Base-by-base conservation (phyloP, 2,888 invertebrate species). In the Eupelmus urozonus region DNA sequence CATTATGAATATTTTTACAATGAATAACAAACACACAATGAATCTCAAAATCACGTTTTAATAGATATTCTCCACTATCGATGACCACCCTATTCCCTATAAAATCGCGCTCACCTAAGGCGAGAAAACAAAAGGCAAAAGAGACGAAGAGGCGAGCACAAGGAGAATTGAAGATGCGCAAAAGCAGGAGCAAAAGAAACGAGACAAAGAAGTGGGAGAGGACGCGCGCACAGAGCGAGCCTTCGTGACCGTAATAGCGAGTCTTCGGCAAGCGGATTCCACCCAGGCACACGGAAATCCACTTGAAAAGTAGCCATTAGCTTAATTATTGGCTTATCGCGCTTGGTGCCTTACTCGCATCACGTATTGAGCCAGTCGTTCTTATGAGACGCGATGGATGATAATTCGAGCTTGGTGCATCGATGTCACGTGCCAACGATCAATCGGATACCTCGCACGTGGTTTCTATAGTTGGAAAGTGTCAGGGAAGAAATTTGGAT, bases 291-390 rank as follows among this genome's bases (percentile, higher is more conserved):
- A 87, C 87, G 88, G 88, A 88, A 88, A 88, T 86, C 85, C 84
- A 87, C 86, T 88, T 87, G 88, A 88, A 88, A 88, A 88, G 88
- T 88, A 88, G 86, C 86, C 88, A 88, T 89, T 89, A 89, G 86
- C 85, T 87, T 88, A 88, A 89, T 88, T 88, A 87, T 87, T 86
- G 84, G 85, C 81, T 86, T 88, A 85, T 86, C 85, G 84, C 82
- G 83, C 20, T 4, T 13, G 16, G 11, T 20, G 5, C n/a, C 40
- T 23, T 7, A 69, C 11, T 29, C 40, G 16, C 9, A 40, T 11
- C 18, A 53, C 23, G n/a, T n/a, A n/a, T n/a, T n/a, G n/a, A n/a
- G n/a, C n/a, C n/a, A n/a, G n/a, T n/a, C n/a, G n/a, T n/a, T n/a
- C n/a, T n/a, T n/a, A n/a, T n/a, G n/a, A n/a, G n/a, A n/a, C n/a